Percentiles rank a stretch among this genome's conserved stretches.
Evolutionary conservation across 1,140 invertebrate genomes (phyloP).

Genomic region (Tribolium castaneum): DNA sequence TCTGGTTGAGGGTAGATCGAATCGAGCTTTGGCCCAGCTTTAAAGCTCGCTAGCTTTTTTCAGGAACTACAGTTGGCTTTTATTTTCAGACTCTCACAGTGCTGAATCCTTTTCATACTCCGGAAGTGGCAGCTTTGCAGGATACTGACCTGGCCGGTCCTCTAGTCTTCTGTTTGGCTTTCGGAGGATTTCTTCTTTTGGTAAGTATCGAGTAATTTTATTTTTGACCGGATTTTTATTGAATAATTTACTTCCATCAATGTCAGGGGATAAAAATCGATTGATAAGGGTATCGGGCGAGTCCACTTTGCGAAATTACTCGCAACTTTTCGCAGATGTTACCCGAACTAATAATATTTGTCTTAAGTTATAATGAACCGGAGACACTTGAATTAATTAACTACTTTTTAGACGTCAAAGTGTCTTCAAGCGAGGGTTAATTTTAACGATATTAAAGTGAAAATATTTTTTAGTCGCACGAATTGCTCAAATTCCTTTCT

Average conservation of each 20-base stretch:
- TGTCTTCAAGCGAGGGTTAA: background rate
- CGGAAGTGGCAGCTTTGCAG: slow-evolving; percentile 72
- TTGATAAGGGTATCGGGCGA: background rate
- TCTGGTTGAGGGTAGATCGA: background rate
- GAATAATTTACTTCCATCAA: background rate
- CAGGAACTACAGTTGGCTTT: slow-evolving; percentile 8
- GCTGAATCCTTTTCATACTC: slow-evolving; percentile 77
- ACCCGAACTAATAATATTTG: background rate
- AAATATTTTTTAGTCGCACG: background rate
- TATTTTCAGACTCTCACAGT: slow-evolving; percentile 77
- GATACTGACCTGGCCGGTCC: slow-evolving; percentile 87
- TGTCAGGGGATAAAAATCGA: background rate
- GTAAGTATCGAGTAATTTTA: slow-evolving; percentile 56
- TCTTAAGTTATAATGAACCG: background rate
- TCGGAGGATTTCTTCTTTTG: slow-evolving; percentile 74
- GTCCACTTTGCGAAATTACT: background rate
- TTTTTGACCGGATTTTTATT: background rate
- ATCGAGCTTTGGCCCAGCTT: too few species aligned
- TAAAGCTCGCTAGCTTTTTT: too few species aligned
- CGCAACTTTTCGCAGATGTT: background rate
- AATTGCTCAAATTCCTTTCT: slow-evolving; percentile 16
- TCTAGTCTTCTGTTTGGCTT: slow-evolving; percentile 82
- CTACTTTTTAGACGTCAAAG: background rate
- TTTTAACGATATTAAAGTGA: slow-evolving; percentile 15
- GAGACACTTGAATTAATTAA: background rate